Base-by-base conservation (phyloP, 1,140 invertebrate genomes). In the Schlechtendalia chinensis region DNA sequence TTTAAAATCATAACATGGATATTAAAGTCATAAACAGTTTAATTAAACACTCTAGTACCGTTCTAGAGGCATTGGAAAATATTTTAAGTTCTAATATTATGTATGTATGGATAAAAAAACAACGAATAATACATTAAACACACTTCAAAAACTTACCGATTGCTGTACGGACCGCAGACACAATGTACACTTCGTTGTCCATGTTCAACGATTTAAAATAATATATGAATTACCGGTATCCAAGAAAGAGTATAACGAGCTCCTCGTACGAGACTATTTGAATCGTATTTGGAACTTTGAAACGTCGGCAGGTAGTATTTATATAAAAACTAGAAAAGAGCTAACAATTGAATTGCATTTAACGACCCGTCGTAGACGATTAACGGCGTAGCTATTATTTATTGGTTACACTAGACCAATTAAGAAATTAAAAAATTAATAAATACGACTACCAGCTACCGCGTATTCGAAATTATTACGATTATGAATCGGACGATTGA, bases 131-230 rank as follows among this genome's bases (percentile, higher is more conserved):
- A n/a, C n/a, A n/a, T n/a, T n/a, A n/a, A n/a, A 39, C 32, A 8
- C 3, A 3, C 3, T 39, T 39, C 32, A 39, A 39, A 3, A 39
- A 74, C 81, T 85, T 87, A 91, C 91, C 91, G 83, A 92, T 90
- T 14, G 91, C 89, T 45, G 91, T 92, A 82, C 91, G 86, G 22
- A 88, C 89, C 32, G 89, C 91, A 27, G 90, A 89, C 12, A 91
- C 86, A 83, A 92, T 91, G 5, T 90, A 88, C 79, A 91, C 87
- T n/a, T 87, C 85, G 47, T 82, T 69, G 59, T 69, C 69, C 82
- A 82, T 83, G 72, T 27, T 82, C 32, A 17, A 50, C 17, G 2
- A 24, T 6, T 11, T 50, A 63, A 47, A 61, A 45, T 77, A 50
- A 22, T 61, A 77, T 8, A 81, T 72, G 16, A 12, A 56, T 29